phyloP scores from a whole-genome alignment of 2,888 invertebrate genomes.

The Drosophila lutescens region DNA sequence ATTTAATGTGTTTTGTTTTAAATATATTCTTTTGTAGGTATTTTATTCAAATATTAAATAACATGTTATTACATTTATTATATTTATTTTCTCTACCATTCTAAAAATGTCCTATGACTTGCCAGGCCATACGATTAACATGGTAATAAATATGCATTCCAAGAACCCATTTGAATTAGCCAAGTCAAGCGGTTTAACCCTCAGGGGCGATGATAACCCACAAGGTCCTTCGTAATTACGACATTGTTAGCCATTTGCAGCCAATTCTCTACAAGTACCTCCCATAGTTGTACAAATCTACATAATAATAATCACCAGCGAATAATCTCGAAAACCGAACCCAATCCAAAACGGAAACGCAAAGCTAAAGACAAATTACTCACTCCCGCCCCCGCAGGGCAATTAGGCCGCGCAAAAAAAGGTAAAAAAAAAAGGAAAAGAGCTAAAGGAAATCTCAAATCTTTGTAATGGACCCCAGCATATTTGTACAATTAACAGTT shows the following conservation, averaged over 20 bases:
- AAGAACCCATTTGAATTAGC: background rate
- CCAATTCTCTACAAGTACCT: background rate
- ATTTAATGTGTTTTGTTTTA: too few species aligned
- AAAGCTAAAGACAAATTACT: slow-evolving; percentile 30
- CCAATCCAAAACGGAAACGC: slow-evolving; percentile 31
- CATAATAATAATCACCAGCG: slow-evolving; percentile 33
- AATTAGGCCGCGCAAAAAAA: slow-evolving; percentile 27
- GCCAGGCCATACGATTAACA: background rate
- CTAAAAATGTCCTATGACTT: background rate
- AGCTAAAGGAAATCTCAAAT: slow-evolving; percentile 11
- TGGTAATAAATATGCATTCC: background rate
- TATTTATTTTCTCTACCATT: too few species aligned
- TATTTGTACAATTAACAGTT: slow-evolving; percentile 66
- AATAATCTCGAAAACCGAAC: slow-evolving; percentile 14
- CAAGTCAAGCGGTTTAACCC: background rate
- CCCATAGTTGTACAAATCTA: slow-evolving; percentile 6
- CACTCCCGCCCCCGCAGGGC: slow-evolving; percentile 28
- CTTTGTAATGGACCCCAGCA: slow-evolving; percentile 22
- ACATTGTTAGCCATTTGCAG: slow-evolving; percentile 25
- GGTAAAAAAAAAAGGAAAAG: slow-evolving; percentile 10
- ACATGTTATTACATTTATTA: too few species aligned
- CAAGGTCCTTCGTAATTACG: slow-evolving; percentile 15
- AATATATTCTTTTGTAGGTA: too few species aligned
- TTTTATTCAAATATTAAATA: too few species aligned
- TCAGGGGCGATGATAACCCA: background rate